phyloP scores from a whole-genome alignment of 2,888 invertebrate genomes.

The Drosophila pegasa region DNA sequence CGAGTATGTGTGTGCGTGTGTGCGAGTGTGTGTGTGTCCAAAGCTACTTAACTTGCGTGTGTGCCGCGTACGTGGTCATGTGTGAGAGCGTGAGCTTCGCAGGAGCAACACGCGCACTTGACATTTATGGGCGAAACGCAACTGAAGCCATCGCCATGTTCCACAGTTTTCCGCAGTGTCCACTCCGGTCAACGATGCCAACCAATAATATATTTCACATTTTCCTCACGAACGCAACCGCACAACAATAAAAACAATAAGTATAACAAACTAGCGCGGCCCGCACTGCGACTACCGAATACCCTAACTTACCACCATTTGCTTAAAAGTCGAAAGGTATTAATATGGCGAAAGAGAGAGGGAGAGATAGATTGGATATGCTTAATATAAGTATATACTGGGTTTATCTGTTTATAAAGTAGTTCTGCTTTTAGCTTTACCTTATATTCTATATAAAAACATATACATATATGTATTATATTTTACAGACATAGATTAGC shows the following conservation, averaged over 20 bases:
- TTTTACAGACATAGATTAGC: no score
- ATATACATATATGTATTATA: no score
- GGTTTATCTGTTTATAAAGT: no score
- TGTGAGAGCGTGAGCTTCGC: constrained; percentile 54
- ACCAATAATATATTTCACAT: constrained; percentile 41
- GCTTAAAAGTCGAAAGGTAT: no score
- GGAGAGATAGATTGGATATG: no score
- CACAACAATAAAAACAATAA: constrained; percentile 31
- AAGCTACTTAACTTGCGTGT: constrained; percentile 30
- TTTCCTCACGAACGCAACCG: constrained; percentile 61
- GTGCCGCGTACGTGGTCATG: constrained; percentile 54
- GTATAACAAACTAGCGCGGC: background rate
- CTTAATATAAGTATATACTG: no score
- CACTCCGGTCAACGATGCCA: constrained; percentile 8
- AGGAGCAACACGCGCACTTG: constrained; percentile 72
- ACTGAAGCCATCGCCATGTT: constrained; percentile 38
- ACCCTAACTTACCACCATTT: no score
- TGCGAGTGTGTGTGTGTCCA: constrained; percentile 23
- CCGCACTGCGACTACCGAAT: background rate
- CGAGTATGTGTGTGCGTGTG: background rate
- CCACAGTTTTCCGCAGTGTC: constrained; percentile 9
- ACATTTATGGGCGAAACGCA: constrained; percentile 75
- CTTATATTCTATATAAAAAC: no score
- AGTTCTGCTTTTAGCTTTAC: no score
- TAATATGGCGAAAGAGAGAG: no score